A percentile compares a stretch with the other conserved stretches of the same genome.
Conservation (phyloP, 2,797 vertebrate species). For the Intellagama lesueurii region DNA sequence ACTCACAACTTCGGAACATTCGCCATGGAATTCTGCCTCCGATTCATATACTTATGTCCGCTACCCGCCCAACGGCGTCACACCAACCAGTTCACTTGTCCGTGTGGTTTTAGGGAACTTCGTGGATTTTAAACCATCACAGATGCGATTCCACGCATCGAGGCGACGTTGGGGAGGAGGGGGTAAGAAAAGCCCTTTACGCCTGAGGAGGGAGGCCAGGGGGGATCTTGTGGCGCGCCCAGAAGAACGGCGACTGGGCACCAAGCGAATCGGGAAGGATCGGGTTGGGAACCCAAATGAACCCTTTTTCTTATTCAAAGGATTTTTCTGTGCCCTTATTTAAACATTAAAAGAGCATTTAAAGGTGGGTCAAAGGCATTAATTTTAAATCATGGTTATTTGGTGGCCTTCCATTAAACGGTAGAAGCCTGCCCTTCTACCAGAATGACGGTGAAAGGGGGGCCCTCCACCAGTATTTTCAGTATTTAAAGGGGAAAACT, state of each 20-base stretch:
- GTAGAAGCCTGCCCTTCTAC: neutral
- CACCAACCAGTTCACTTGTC: neutral
- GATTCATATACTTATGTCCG: too few species aligned
- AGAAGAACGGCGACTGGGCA: too few species aligned
- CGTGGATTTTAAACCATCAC: neutral
- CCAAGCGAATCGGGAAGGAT: too few species aligned
- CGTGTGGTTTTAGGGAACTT: neutral
- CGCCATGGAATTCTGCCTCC: neutral
- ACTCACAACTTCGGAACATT: too few species aligned
- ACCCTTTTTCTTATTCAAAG: neutral
- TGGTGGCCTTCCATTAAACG: neutral
- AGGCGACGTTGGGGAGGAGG: too few species aligned
- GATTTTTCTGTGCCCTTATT: neutral
- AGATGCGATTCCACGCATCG: neutral
- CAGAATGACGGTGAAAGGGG: rapidly evolving
- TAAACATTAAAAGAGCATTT: neutral
- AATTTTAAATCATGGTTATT: neutral
- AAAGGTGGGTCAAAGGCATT: neutral
- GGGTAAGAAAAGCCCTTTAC: too few species aligned
- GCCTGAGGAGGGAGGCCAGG: neutral
- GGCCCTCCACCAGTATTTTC: neutral
- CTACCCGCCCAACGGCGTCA: neutral
- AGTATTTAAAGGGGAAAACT: neutral
- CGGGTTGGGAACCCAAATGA: neutral
- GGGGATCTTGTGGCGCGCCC: too few species aligned